Evolutionary conservation across 2,113 vertebrate genomes (phyloP).

Genomic region (Cyanoderma ruficeps): DNA sequence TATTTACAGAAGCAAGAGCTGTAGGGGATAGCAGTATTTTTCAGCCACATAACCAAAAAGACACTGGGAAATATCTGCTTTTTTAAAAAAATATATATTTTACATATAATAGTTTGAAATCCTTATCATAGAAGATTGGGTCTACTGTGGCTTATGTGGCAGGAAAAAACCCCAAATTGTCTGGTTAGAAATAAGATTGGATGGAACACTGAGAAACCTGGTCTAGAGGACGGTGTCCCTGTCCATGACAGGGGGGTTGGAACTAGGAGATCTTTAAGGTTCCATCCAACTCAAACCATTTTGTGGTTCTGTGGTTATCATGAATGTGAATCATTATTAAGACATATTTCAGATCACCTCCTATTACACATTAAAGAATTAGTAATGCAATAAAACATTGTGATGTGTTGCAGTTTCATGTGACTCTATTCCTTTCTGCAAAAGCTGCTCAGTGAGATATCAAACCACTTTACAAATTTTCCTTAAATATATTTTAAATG

Average conservation of each 20-base stretch:
- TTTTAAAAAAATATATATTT: not conserved
- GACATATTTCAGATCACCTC: not conserved
- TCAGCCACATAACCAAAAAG: not conserved
- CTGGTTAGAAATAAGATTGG: not conserved
- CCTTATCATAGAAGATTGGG: not conserved
- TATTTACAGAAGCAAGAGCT: not conserved
- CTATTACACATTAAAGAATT: not conserved
- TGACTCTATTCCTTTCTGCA: not conserved
- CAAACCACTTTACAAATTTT: not conserved
- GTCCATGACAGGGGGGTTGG: not conserved
- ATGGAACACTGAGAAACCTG: not conserved
- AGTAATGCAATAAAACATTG: not conserved
- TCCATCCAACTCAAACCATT: not conserved
- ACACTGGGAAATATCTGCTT: not conserved
- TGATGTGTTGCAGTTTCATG: not conserved
- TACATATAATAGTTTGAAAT: not conserved
- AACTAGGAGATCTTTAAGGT: not conserved
- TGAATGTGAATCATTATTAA: not conserved
- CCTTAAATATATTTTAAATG: not conserved
- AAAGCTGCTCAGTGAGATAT: not conserved
- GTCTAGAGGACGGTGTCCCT: not conserved
- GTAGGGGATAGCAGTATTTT: not conserved
- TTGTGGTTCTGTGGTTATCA: not conserved
- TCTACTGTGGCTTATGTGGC: not conserved
- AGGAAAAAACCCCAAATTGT: accelerated